Evolutionary conservation across 2,888 invertebrate species (phyloP), one percentile per base, ranked within the genome.

Genomic region (Odontocolon sp.): DNA sequence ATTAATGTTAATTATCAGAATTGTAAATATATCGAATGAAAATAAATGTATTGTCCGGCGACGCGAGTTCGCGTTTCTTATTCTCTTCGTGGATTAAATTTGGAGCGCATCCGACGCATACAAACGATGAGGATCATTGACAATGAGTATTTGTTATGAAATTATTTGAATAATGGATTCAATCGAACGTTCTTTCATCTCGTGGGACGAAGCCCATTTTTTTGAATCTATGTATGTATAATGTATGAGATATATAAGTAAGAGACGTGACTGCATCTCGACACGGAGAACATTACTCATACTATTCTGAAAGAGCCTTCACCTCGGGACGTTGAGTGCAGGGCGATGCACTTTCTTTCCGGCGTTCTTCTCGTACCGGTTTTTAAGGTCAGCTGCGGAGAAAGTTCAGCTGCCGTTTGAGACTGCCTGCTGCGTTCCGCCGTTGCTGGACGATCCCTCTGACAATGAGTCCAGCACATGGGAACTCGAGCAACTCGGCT

Each of bases 261-360:
- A n/a, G n/a, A n/a, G n/a, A n/a, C n/a, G n/a, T n/a, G n/a, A n/a
- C n/a, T n/a, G n/a, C n/a, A n/a, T n/a, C n/a, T n/a, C n/a, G n/a
- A n/a, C n/a, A n/a, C 16, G 11, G 18, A n/a, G 18, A 31, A 50
- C 50, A 16, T 50, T 50, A 54, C 54, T 36, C 36, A 36, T 36
- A n/a, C 36, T 36, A 36, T n/a, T n/a, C 14, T 59, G 73, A 77
- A 28, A 50, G 50, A 66, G 69, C 54, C 66, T 68, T 70, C 66
- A 61, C 45, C 59, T 59, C 67, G 11, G 38, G 5, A 16, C 14
- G 63, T 40, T 69, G 63, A 77, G 54, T 81, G 70, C 77, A 82
- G 84, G 84, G 79, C 81, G 80, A 83, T 85, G 84, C 81, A 86
- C 85, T 86, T 85, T 86, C 84, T 82, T 85, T 84, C 77, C 79